These are phyloP conservation scores for Bruchidius siliquastri DNA, from an alignment of 2,888 invertebrate genomes.

Conservation along the genomic window DNA sequence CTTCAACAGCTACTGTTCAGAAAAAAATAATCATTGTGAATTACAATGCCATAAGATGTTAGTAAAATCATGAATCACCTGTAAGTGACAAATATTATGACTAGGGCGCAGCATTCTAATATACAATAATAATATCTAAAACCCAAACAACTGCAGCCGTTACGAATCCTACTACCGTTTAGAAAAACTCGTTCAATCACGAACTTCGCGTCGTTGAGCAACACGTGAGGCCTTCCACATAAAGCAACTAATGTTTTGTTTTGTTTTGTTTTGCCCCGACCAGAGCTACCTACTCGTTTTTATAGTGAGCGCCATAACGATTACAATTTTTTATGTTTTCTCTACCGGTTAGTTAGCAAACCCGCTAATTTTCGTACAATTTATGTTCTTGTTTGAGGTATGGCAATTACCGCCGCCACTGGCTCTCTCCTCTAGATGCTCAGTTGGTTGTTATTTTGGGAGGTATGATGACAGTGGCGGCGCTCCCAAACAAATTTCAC, in stretches of 20 bases:
- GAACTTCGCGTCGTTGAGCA: background rate
- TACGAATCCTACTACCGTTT: background rate
- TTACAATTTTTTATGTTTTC: constrained; percentile 4
- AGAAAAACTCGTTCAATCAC: background rate
- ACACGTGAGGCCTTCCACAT: background rate
- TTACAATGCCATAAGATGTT: too few species aligned
- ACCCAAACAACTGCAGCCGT: background rate
- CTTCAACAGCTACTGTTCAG: too few species aligned
- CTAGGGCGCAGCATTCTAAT: background rate
- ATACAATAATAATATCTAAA: background rate
- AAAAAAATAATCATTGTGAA: too few species aligned
- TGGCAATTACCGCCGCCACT: constrained; percentile 2
- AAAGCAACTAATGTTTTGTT: background rate
- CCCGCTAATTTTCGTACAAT: constrained; percentile 2
- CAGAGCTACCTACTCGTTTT: background rate
- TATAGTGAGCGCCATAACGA: constrained; percentile 1
- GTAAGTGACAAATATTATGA: background rate
- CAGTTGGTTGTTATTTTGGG: background rate
- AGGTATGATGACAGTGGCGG: background rate
- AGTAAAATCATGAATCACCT: too few species aligned
- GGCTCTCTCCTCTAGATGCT: background rate
- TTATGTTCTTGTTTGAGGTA: constrained; percentile 2
- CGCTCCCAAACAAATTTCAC: background rate
- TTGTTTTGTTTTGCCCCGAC: background rate
- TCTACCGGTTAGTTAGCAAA: background rate